phyloP scores from a whole-genome alignment of 2,113 vertebrate species.

The Zosterops hypoxanthus region DNA sequence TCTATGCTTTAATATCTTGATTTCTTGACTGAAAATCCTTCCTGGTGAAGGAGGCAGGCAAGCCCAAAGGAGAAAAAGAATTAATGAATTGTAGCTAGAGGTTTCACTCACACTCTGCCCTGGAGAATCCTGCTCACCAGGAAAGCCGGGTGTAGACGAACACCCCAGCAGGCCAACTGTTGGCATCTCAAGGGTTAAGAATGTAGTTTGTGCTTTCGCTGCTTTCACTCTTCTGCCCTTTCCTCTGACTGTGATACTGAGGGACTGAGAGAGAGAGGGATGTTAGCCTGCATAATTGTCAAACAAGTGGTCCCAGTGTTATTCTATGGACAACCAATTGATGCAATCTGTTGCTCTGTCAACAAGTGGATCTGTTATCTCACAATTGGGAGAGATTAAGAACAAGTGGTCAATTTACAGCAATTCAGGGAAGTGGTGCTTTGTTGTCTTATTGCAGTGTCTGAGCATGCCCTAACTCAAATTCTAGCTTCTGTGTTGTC shows the following conservation, averaged over 20 bases:
- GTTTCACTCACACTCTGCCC: background rate
- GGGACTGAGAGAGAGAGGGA: background rate
- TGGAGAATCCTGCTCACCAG: background rate
- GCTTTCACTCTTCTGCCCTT: background rate
- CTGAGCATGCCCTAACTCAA: background rate
- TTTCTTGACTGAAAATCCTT: background rate
- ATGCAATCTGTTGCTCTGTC: background rate
- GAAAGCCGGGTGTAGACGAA: background rate
- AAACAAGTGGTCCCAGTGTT: background rate
- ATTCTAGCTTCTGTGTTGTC: background rate
- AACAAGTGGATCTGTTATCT: slow-evolving; percentile 2
- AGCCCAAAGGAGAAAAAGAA: background rate
- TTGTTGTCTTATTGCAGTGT: background rate
- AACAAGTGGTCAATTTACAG: slow-evolving; percentile 4
- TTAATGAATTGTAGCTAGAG: background rate
- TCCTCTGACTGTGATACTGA: background rate
- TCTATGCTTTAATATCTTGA: background rate
- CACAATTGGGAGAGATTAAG: slow-evolving; percentile 11
- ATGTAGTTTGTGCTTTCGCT: background rate
- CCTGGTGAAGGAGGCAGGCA: background rate
- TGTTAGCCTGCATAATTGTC: background rate
- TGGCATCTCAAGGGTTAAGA: background rate
- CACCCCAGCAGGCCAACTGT: background rate
- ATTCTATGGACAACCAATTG: background rate
- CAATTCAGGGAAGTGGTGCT: slow-evolving; percentile 6